These are phyloP conservation scores for Lysandra bellargus DNA, from an alignment of 2,888 invertebrate genomes.

Conservation along the genomic window DNA sequence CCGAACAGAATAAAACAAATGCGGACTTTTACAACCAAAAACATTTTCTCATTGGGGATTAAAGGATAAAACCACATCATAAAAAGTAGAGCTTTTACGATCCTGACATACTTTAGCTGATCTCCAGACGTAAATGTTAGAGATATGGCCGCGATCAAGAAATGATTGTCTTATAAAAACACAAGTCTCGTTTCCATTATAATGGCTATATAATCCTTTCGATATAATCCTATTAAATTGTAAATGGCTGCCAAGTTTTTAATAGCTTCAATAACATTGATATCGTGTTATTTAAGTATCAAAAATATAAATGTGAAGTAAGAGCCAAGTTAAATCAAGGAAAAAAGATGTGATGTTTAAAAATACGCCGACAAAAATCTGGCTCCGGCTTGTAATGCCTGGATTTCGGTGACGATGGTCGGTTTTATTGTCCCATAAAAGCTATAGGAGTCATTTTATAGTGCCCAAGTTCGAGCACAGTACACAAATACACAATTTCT, in stretches of 20 bases:
- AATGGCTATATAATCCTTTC: neutral
- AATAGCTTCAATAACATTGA: neutral
- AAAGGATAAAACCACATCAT: slow-evolving; percentile 18
- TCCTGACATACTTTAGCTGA: slow-evolving; percentile 12
- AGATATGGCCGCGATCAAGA: slow-evolving; percentile 8
- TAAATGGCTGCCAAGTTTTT: neutral
- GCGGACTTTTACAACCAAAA: slow-evolving; percentile 5
- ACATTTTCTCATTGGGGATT: slow-evolving; percentile 20
- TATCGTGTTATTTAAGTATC: no score
- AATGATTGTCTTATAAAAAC: neutral
- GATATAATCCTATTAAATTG: neutral
- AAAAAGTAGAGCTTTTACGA: slow-evolving; percentile 21
- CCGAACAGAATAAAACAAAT: neutral
- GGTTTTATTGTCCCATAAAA: no score
- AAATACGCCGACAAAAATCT: no score
- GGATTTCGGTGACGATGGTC: no score
- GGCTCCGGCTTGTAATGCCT: no score
- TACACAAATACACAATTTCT: no score
- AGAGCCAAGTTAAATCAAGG: no score
- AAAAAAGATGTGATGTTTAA: no score
- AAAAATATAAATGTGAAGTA: no score
- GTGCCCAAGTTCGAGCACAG: no score
- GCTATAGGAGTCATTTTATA: no score
- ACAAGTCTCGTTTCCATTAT: neutral
- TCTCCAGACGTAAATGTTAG: neutral